Evolutionary conservation across 2,888 invertebrate genomes (phyloP).

Genomic region (Yponomeuta cagnagella): DNA sequence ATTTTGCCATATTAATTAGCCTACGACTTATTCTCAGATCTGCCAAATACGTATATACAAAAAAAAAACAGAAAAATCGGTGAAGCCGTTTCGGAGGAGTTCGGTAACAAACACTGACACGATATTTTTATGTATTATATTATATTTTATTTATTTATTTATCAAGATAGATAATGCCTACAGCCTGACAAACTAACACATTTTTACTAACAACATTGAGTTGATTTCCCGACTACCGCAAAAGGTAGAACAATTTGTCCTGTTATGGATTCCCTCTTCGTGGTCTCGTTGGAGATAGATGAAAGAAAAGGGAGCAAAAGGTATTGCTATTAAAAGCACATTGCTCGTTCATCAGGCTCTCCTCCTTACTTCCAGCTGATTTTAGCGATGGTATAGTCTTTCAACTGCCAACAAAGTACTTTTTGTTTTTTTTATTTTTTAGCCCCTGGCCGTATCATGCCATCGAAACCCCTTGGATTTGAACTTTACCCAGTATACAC

Average conservation of each 20-base stretch:
- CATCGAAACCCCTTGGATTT: too few relatives aligned
- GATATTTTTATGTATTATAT: too few relatives aligned
- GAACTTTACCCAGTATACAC: too few relatives aligned
- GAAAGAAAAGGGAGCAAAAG: constrained; percentile 43
- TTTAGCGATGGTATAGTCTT: background rate
- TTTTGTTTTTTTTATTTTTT: background rate
- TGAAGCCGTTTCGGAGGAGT: too few relatives aligned
- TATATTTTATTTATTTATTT: too few relatives aligned
- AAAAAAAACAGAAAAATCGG: too few relatives aligned
- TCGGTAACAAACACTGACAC: too few relatives aligned
- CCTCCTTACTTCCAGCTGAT: constrained; percentile 31
- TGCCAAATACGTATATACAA: too few relatives aligned
- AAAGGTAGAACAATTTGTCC: constrained; percentile 1
- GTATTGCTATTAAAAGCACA: constrained; percentile 57
- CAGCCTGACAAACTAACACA: background rate
- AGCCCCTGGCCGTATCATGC: too few relatives aligned
- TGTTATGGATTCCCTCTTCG: background rate
- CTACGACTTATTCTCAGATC: too few relatives aligned
- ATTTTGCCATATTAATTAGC: too few relatives aligned
- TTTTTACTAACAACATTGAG: background rate
- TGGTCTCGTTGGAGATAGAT: constrained; percentile 40
- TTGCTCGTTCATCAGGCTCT: constrained; percentile 58
- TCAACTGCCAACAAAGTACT: background rate
- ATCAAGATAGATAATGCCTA: too few relatives aligned
- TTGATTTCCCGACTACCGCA: background rate